Percentiles rank a stretch among this genome's conserved stretches.
These are phyloP conservation scores for Dinocampus coccinellae DNA, from an alignment of 2,888 invertebrate genomes.

Conservation along the genomic window DNA sequence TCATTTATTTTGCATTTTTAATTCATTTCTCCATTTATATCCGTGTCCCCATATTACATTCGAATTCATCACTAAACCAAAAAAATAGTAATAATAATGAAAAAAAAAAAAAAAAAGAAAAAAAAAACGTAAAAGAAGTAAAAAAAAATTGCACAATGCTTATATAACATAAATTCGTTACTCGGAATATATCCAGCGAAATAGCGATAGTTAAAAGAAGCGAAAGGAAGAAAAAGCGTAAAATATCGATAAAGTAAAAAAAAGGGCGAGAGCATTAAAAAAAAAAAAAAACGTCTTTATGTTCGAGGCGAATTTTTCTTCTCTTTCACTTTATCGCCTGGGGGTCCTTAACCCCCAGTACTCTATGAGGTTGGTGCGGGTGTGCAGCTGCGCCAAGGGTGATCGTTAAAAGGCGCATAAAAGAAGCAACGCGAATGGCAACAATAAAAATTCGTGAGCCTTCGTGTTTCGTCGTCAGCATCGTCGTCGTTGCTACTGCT, in stretches of 20 bases:
- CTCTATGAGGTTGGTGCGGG: constrained; percentile 44
- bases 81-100: neutral
- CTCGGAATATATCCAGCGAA: neutral
- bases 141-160: constrained; percentile 28
- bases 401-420: constrained; percentile 61
- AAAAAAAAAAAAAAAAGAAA: no score
- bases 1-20: neutral
- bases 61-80: neutral
- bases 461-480: constrained; percentile 64
- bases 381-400: constrained; percentile 50
- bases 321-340: constrained; percentile 20
- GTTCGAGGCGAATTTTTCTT: constrained; percentile 23
- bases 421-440: constrained; percentile 63
- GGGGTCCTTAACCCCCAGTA: constrained; percentile 21
- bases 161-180: constrained; percentile 1
- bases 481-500: constrained; percentile 23
- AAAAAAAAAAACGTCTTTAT: constrained; percentile 22
- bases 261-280: neutral
- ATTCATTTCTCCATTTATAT: neutral
- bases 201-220: constrained; percentile 29
- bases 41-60: neutral
- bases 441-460: constrained; percentile 68
- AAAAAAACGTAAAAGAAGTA: no score
- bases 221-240: constrained; percentile 21
- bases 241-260: constrained; percentile 20